A percentile compares a stretch with the other conserved stretches of the same genome.
These are phyloP conservation scores for Todus mexicanus DNA, from an alignment of 2,797 vertebrate species.

Conservation along the genomic window DNA sequence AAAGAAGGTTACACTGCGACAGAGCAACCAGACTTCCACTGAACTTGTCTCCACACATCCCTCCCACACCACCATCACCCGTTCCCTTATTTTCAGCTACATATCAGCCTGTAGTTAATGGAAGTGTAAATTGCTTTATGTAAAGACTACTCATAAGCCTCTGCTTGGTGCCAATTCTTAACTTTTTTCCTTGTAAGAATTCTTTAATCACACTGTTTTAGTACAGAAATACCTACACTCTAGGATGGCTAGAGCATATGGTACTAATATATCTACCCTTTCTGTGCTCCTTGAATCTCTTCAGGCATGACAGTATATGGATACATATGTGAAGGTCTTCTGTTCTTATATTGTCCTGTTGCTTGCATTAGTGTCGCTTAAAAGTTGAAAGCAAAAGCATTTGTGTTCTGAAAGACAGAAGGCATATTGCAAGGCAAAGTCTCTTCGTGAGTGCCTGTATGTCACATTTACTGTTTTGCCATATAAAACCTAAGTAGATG, in stretches of 20 bases:
- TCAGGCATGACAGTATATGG: not conserved
- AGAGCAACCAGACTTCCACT: conserved; percentile 44
- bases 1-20: conserved; percentile 51
- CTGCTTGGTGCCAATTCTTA: conserved; percentile 27
- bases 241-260: not conserved
- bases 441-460: not conserved
- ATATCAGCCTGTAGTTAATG: conserved; percentile 1
- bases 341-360: not conserved
- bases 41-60: not conserved
- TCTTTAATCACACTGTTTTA: not conserved
- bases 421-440: not conserved
- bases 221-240: not conserved
- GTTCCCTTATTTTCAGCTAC: not conserved
- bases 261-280: not conserved
- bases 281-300: not conserved
- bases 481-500: not conserved
- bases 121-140: conserved; percentile 47
- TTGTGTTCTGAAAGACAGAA: not conserved
- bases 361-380: not conserved
- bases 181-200: conserved; percentile 46
- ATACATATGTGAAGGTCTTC: not conserved
- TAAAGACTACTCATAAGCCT: conserved; percentile 10
- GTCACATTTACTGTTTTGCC: not conserved
- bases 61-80: not conserved
- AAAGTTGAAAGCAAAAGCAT: not conserved